These are phyloP conservation scores for Bathynomus jamesi DNA, from an alignment of 1,140 invertebrate genomes.

Conservation along the genomic window DNA sequence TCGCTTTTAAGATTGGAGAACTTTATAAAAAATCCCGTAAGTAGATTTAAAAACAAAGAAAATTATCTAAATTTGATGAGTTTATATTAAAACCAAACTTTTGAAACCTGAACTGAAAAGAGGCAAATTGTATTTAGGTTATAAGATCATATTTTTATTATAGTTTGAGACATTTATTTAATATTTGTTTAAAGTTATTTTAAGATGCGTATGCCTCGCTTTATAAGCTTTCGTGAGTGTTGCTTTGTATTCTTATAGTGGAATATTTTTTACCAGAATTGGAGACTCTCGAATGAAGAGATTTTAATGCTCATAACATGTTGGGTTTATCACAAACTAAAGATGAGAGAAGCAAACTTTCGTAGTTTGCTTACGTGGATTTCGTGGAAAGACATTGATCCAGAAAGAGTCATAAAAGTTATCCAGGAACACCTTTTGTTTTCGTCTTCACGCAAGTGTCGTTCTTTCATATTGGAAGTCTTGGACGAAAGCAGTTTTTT, in stretches of 20 bases:
- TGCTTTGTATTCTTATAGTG: too few species aligned
- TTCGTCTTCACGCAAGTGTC: slow-evolving; percentile 45
- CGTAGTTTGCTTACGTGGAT: slow-evolving; percentile 49
- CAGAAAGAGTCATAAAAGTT: slow-evolving; percentile 45
- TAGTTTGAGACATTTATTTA: too few species aligned
- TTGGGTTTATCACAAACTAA: slow-evolving; percentile 49
- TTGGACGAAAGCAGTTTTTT: slow-evolving; percentile 52
- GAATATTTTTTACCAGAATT: slow-evolving; percentile 15
- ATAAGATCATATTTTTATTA: too few species aligned
- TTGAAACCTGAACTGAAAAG: too few species aligned
- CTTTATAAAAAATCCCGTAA: slow-evolving; percentile 23
- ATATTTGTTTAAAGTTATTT: too few species aligned
- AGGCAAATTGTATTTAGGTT: too few species aligned
- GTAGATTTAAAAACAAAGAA: too few species aligned
- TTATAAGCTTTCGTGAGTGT: too few species aligned
- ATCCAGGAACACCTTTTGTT: slow-evolving; percentile 49
- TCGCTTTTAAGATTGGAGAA: slow-evolving; percentile 39
- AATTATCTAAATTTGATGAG: too few species aligned
- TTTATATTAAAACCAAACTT: too few species aligned
- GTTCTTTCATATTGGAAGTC: slow-evolving; percentile 50
- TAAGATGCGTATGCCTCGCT: too few species aligned
- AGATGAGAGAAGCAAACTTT: slow-evolving; percentile 48
- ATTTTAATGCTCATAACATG: slow-evolving; percentile 48
- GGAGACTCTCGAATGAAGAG: slow-evolving; percentile 34
- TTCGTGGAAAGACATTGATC: slow-evolving; percentile 46